Evolutionary conservation across 2,797 vertebrate genomes (phyloP), one percentile per base, ranked within the genome.

Genomic region (Melanogrammus aeglefinus): DNA sequence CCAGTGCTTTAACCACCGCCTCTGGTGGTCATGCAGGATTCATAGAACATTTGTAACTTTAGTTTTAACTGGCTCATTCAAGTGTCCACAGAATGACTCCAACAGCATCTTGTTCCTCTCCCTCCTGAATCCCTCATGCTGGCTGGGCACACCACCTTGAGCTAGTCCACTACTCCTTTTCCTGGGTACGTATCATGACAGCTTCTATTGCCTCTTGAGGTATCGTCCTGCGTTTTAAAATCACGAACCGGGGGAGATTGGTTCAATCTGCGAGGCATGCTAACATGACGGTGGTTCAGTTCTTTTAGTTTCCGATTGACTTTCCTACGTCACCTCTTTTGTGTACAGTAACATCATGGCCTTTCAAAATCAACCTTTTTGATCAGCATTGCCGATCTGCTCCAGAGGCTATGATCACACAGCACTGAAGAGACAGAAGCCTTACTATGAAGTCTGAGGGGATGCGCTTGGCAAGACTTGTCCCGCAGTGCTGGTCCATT

Each of bases 51-150:
- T n/a, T n/a, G n/a, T n/a, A n/a, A n/a, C n/a, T n/a, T n/a, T n/a
- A n/a, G n/a, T n/a, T 66, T 66, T 66, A 18, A 66, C 63, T 66
- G 87, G 81, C 29, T 88, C 87, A 0, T 89, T 90, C 82, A 89
- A 79, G 0, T 91, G 89, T 44, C 90, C 88, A 35, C 89, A 83
- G 85, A 90, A 91, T 72, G 89, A 87, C 1, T 91, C 89, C 6
- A 90, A n/a, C 76, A 90, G 13, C 63, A 41, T 7, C 39, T 10
- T 41, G 39, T 41, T 41, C 39, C 39, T 41, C 39, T 41, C 10
- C 7, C 10, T 41, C 10, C 39, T 7, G 39, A 41, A 8, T 41
- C 39, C 39, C 39, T 12, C 39, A 41, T 1, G 6, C 18, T 18
- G 63, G 24, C 24, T 66, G 63, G 13, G 7, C 63, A 21, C 18